Base-by-base conservation (phyloP, 1,140 invertebrate genomes). In the Yoshiicerus persimilis region DNA sequence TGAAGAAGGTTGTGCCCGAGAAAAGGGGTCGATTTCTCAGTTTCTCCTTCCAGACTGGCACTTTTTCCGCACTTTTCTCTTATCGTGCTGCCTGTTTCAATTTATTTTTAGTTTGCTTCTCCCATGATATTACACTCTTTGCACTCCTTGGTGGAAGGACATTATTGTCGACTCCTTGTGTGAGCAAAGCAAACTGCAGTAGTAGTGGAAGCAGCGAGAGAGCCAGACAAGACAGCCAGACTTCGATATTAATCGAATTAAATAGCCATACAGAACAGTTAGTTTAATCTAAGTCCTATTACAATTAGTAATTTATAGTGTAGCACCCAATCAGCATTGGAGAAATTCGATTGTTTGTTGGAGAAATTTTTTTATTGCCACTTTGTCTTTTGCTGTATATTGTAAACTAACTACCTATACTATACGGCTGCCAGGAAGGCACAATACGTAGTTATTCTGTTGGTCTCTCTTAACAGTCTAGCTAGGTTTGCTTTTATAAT, bases 21-120 rank as follows among this genome's bases (percentile, higher is more conserved):
- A 66, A 86, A 70, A 86, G 34, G 47, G 47, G 47, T 56, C 47
- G 47, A 56, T 64, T 86, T 86, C 30, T 66, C 66, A 36, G 27
- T 64, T 64, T 66, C 85, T 86, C 56, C 62, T 64, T 56, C 66
- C 85, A 86, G 66, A 66, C 85, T 66, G 85, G 23, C 47, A n/a
- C 47, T 56, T 56, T 56, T 56, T 56, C 47, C 47, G 47, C 47
- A 56, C 47, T 56, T 56, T 56, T 56, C 47, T 56, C 47, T n/a
- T 13, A 39, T 56, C 16, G 47, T n/a, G 16, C 47, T 56, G 47
- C n/a, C 47, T 56, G 47, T 56, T n/a, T n/a, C 47, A 56, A 56
- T 56, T 56, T 56, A 56, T 56, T 56, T 56, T 56, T 56, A 56
- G 47, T 56, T 6, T 56, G 13, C 47, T 56, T 56, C 47, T 56